These are phyloP conservation scores for Scolanthus callimorphus DNA, from an alignment of 92 coral and sea anemone species.

Conservation along the genomic window DNA sequence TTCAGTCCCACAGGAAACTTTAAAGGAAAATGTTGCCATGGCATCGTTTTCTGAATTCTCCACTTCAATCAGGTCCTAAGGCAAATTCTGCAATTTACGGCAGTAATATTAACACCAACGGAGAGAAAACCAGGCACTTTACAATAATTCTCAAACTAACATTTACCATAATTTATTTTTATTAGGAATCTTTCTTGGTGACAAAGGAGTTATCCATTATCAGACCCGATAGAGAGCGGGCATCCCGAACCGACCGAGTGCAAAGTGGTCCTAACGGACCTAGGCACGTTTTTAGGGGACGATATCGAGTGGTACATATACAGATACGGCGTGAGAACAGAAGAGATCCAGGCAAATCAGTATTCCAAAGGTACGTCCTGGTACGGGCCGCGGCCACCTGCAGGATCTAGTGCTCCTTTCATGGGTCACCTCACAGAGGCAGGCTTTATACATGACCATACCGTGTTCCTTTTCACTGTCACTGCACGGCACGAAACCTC, in stretches of 20 bases:
- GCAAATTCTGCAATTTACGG: too few species aligned
- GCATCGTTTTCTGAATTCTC: too few species aligned
- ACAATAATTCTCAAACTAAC: too few species aligned
- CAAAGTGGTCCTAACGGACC: constrained; percentile 45
- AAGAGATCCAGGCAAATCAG: constrained; percentile 46
- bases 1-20: too few species aligned
- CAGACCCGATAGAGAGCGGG: constrained; percentile 78
- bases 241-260: constrained; percentile 41
- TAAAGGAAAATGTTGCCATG: too few species aligned
- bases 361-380: constrained; percentile 26
- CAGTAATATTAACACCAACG: too few species aligned
- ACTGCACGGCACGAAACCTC: too few species aligned
- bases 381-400: background rate
- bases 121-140: too few species aligned
- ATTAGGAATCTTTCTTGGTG: constrained; percentile 60
- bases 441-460: background rate
- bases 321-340: constrained; percentile 56
- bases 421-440: background rate
- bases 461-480: too few species aligned
- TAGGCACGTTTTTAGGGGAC: constrained; percentile 44
- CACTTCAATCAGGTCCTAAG: too few species aligned
- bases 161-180: constrained; percentile 5
- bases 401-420: background rate
- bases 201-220: constrained; percentile 61
- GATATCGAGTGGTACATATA: constrained; percentile 49